A percentile compares a stretch with the other conserved stretches of the same genome.
Evolutionary conservation across 2,888 invertebrate species (phyloP).

Genomic region (Hemicrepidius hirtus): DNA sequence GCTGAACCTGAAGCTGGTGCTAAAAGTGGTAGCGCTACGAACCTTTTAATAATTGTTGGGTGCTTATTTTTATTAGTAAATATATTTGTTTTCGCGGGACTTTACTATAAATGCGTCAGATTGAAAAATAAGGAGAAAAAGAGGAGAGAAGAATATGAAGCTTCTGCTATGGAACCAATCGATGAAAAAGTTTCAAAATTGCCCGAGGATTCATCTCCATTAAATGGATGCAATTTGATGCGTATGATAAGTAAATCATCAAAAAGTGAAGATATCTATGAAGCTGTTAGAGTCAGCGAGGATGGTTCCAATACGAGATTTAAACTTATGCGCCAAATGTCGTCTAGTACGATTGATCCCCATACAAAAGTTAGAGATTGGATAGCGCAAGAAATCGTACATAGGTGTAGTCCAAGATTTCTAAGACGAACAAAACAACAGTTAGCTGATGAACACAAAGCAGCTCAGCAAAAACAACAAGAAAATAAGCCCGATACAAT

Average conservation of each 20-base stretch:
- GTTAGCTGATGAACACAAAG: conserved; percentile 60
- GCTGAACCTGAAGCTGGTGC: conserved; percentile 68
- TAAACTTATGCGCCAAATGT: conserved; percentile 82
- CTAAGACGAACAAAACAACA: conserved; percentile 73
- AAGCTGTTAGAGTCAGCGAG: conserved; percentile 74
- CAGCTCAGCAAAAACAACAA: conserved; percentile 14
- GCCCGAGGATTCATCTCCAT: conserved; percentile 72
- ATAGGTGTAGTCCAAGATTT: conserved; percentile 81
- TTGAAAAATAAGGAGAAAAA: conserved; percentile 74
- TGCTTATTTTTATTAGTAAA: conserved; percentile 84
- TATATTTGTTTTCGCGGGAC: conserved; percentile 79
- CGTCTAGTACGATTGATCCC: conserved; percentile 88
- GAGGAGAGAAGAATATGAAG: conserved; percentile 73
- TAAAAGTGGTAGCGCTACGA: conserved; percentile 75
- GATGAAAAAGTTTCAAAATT: conserved; percentile 66
- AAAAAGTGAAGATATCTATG: conserved; percentile 74
- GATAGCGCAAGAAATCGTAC: conserved; percentile 87
- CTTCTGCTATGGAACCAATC: conserved; percentile 59
- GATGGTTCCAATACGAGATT: conserved; percentile 74
- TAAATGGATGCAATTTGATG: conserved; percentile 76
- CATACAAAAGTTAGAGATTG: conserved; percentile 91
- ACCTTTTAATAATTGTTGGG: conserved; percentile 79
- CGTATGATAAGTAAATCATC: conserved; percentile 73
- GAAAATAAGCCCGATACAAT: conserved; percentile 32
- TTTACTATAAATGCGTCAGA: conserved; percentile 81